Conservation (phyloP, 2,113 vertebrate species). For the Sander vitreus region DNA sequence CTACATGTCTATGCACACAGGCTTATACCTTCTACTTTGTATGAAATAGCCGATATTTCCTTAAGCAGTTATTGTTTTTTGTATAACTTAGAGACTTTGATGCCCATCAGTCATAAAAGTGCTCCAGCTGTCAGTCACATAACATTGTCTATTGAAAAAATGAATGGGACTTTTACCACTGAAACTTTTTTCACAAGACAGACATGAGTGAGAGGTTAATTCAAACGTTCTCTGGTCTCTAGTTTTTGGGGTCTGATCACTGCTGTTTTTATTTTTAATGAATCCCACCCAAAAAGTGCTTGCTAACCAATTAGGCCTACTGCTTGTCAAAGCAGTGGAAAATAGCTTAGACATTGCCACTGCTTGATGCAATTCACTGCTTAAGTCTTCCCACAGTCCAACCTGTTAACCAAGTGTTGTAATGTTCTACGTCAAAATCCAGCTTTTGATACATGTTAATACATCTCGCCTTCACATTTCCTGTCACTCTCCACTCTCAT, state of each 20-base stretch:
- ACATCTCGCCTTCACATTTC: background rate
- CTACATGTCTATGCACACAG: background rate
- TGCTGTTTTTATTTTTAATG: background rate
- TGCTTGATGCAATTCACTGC: background rate
- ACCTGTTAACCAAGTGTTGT: background rate
- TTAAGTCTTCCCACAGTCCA: background rate
- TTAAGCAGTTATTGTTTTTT: background rate
- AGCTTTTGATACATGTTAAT: background rate
- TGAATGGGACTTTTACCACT: background rate
- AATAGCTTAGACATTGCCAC: background rate
- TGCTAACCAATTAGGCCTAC: background rate
- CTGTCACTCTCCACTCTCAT: constrained; percentile 1
- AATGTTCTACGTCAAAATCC: background rate
- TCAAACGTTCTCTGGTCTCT: background rate
- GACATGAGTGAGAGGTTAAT: background rate
- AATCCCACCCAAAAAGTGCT: background rate
- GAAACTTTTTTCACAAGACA: background rate
- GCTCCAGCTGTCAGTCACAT: background rate
- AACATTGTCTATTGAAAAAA: background rate
- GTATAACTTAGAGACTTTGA: too few species aligned
- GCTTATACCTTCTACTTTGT: too few species aligned
- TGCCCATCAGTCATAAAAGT: too few species aligned
- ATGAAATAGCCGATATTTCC: too few species aligned
- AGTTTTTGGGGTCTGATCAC: background rate
- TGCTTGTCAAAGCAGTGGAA: background rate